Conservation (phyloP, 1,140 invertebrate species). For the Hypothenemus hampei region DNA sequence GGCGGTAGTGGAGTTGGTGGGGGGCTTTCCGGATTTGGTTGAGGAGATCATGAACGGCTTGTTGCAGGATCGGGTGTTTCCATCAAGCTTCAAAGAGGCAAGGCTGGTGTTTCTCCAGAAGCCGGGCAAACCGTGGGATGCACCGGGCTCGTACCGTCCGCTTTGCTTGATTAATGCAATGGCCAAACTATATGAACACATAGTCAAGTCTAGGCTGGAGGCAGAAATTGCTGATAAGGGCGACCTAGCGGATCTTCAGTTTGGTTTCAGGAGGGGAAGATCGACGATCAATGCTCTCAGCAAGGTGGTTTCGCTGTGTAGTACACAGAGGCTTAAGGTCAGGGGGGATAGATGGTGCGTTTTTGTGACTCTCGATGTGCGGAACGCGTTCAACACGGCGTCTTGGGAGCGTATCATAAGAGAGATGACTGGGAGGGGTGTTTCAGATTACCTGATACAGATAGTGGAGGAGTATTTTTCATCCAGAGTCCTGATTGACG, state of each 20-base stretch:
- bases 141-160: background rate
- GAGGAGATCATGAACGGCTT: background rate
- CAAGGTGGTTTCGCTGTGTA: background rate
- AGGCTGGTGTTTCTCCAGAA: background rate
- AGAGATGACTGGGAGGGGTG: background rate
- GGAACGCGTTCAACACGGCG: background rate
- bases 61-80: background rate
- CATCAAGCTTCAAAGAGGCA: background rate
- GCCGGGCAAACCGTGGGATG: background rate
- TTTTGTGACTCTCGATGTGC: background rate
- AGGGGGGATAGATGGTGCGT: background rate
- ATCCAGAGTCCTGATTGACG: background rate
- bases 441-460: background rate
- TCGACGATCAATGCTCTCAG: background rate
- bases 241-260: background rate
- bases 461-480: background rate
- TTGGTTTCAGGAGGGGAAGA: background rate
- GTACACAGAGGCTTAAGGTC: background rate
- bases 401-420: background rate
- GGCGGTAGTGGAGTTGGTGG: background rate
- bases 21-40: background rate
- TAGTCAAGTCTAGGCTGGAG: slow-evolving; percentile 17
- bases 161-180: slow-evolving; percentile 1
- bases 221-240: background rate
- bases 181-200: slow-evolving; percentile 5